Base-by-base conservation (phyloP, 1,140 invertebrate genomes). In the Cydia pomonella region DNA sequence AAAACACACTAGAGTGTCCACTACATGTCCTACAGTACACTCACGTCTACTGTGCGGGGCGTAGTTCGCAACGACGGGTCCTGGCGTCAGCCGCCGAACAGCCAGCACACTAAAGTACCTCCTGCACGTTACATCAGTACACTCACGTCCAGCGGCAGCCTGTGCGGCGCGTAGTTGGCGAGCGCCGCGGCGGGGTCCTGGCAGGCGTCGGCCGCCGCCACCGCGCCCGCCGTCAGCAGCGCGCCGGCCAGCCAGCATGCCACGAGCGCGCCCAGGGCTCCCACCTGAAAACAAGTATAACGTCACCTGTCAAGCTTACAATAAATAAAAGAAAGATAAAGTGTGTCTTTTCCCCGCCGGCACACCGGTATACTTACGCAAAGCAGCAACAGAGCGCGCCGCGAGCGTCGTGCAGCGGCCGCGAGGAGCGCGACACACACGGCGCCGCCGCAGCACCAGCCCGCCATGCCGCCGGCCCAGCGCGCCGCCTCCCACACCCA, bases 211-310 rank as follows among this genome's bases (percentile, higher is more conserved):
- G 95, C 97, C 76, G 97, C 96, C 47, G 96, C 95, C 82, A 98
- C 97, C 66, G 96, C 96, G 13, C 95, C 94, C 27, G 96, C 96
- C 71, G 98, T 93, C 91, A 98, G 97, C 27, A 98, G 85, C 64
- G 97, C 97, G 23, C 97, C 96, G 93, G 97, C 95, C 73, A 97
- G 93, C 96, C 97, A 98, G 78, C 97, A 98, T 76, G 97, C 95
- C 79, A 98, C 98, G n/a, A 98, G 96, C 59, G 97, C 97, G 76
- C 98, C 95, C 72, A 98, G 92, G 33, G 97, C 97, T 82, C 97
- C 97, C 41, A 98, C 97, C 83, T 90, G 96, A 96, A 73, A 85
- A 91, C 75, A 63, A 87, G 86, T 0, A 89, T 79, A 44, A 84
- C 25, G 25, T 27, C 25, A 27, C 1, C 1, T 27, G 25, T 27